These are phyloP conservation scores for Setipinna tenuifilis DNA, from an alignment of 2,797 vertebrate species.

Conservation along the genomic window DNA sequence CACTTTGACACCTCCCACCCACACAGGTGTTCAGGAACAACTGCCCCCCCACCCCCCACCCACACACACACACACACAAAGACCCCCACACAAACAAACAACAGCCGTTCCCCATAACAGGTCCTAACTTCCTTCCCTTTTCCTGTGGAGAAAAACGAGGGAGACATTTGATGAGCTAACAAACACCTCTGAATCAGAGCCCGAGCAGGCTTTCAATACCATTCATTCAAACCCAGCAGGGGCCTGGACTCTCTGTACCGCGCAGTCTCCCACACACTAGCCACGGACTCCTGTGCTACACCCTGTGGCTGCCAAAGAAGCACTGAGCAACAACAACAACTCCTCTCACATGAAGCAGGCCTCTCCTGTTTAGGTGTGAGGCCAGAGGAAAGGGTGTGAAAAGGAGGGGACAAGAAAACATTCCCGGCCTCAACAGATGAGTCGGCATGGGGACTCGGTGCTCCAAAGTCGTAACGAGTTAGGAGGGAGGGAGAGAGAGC, in stretches of 20 bases:
- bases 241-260: not conserved
- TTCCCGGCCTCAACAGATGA: not conserved
- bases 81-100: slow-evolving; percentile 63
- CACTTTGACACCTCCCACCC: slow-evolving; percentile 8
- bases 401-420: not conserved
- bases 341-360: not conserved
- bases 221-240: slow-evolving; percentile 20
- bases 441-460: not conserved
- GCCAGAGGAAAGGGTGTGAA: not conserved
- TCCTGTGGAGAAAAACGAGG: slow-evolving; percentile 57
- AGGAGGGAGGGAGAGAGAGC: too few species aligned
- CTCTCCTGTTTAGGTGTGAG: not conserved
- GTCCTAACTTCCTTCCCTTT: slow-evolving; percentile 44
- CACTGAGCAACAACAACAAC: not conserved
- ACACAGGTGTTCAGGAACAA: slow-evolving; percentile 17
- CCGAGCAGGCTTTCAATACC: slow-evolving; percentile 2
- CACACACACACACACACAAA: slow-evolving; percentile 54
- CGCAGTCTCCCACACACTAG: not conserved
- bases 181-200: slow-evolving; percentile 61
- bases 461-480: too few species aligned
- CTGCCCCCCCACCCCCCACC: slow-evolving; percentile 54
- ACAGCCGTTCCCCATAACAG: not conserved
- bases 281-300: not conserved
- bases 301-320: not conserved
- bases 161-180: slow-evolving; percentile 65